Base-by-base conservation (phyloP, 2,113 vertebrate species). In the Caranx melampygus region DNA sequence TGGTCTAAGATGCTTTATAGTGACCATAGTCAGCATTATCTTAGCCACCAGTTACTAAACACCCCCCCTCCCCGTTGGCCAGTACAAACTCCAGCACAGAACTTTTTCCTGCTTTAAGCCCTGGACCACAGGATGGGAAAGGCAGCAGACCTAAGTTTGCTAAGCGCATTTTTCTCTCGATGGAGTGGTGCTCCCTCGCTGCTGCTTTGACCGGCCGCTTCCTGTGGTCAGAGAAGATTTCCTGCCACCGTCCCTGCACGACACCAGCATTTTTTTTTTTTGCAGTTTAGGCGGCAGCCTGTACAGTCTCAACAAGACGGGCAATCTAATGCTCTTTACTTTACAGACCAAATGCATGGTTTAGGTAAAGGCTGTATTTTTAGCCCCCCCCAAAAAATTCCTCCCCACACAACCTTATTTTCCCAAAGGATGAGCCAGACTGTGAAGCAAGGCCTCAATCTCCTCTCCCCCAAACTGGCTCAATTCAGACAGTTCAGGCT, bases 161-260 rank as follows among this genome's bases (percentile, higher is more conserved):
- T 55, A 47, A 61, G 51, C 74, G 26, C 61, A 79, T 15, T 74
- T 75, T 81, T 70, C 64, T 40, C 81, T 79, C 13, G 21, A 57
- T n/a, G 34, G 72, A 31, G 44, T 51, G 42, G 44, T 51, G 42
- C 54, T 83, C 45, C 54, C 47, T 49, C 35, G 82, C 60, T 66
- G 64, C 58, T 62, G 61, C 72, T 74, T 65, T 75, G 80, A 73
- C 73, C 12, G 13, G 63, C 77, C 68, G 79, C 85, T 86, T 91
- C 88, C 88, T 87, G 88, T 88, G 87, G 85, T 84, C 69, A 47
- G 71, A 44, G 4, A 79, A 58, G 40, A 88, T 55, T 85, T 61
- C 80, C 82, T 63, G 51, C 69, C 59, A n/a, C 34, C 59, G 21
- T 55, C 66, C 71, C 42, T 52, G 60, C 31, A 33, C 52, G 13